Base-by-base conservation (phyloP, 2,888 invertebrate species). In the Philopedon plagiatum region DNA sequence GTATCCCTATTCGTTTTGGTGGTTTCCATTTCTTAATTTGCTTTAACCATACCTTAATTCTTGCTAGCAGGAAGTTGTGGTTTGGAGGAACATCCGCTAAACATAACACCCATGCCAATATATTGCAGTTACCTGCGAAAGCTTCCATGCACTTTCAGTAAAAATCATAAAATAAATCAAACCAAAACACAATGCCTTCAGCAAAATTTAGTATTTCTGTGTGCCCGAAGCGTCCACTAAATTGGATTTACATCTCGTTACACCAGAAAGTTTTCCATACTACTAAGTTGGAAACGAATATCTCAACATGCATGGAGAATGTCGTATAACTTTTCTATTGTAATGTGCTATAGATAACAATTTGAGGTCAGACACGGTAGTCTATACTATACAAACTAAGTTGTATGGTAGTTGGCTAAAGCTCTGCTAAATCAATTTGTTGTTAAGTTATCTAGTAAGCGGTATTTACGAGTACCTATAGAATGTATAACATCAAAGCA, bases 161-260 rank as follows among this genome's bases (percentile, higher is more conserved):
- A n/a, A n/a, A n/a, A n/a, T n/a, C n/a, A n/a, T n/a, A n/a, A n/a
- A n/a, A n/a, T n/a, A n/a, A n/a, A n/a, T n/a, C n/a, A n/a, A n/a
- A n/a, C n/a, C n/a, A n/a, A n/a, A n/a, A n/a, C n/a, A n/a, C n/a
- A n/a, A n/a, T n/a, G n/a, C n/a, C n/a, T n/a, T n/a, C n/a, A n/a
- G 23, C 46, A 82, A 83, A 83, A 83, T 84, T 84, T 83, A 83
- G 82, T 82, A 84, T 83, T 83, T 83, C 81, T 81, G 79, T n/a
- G 76, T 78, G 81, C 80, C 81, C 78, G 81, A 80, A 81, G 81
- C 82, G 79, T n/a, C 46, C 21, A 78, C 81, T 81, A 80, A 82
- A 84, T 83, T 83, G 83, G 84, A 84, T 83, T 84, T 84, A 83
- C 84, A 84, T 84, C 83, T 83, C 84, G 83, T 84, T 84, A 84